phyloP scores from a whole-genome alignment of 2,797 vertebrate species.

The Hyperoplus immaculatus region DNA sequence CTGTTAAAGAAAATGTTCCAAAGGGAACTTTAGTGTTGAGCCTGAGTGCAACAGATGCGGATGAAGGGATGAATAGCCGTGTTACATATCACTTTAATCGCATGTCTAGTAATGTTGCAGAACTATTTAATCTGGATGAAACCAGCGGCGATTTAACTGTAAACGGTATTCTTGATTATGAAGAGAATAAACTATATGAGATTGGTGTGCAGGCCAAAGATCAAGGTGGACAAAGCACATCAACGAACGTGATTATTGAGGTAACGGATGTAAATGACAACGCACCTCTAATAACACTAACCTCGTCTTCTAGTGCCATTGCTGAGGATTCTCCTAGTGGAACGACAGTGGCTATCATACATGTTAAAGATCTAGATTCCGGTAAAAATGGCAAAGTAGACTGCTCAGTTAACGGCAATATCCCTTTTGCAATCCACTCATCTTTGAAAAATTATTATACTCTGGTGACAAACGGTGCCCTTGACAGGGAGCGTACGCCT shows the following conservation, averaged over 20 bases:
- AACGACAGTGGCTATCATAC: slow-evolving; percentile 85
- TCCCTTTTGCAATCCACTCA: slow-evolving; percentile 80
- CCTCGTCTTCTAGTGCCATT: slow-evolving; percentile 79
- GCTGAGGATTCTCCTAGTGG: slow-evolving; percentile 80
- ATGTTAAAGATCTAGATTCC: slow-evolving; percentile 83
- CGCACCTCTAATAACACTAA: slow-evolving; percentile 77
- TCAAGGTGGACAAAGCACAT: slow-evolving; percentile 78
- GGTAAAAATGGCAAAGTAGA: slow-evolving; percentile 81
- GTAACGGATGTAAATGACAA: slow-evolving; percentile 86
- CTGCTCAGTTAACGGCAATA: slow-evolving; percentile 69
- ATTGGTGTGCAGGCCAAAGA: slow-evolving; percentile 82
- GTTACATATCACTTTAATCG: slow-evolving; percentile 69
- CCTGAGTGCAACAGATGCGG: slow-evolving; percentile 68
- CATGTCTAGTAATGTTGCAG: slow-evolving; percentile 51
- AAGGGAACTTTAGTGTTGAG: slow-evolving; percentile 58
- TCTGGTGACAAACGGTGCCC: slow-evolving; percentile 68
- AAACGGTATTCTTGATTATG: slow-evolving; percentile 74
- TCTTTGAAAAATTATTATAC: slow-evolving; percentile 82
- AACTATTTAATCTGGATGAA: slow-evolving; percentile 66
- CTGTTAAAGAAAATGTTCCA: slow-evolving; percentile 66
- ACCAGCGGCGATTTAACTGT: slow-evolving; percentile 64
- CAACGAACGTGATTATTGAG: slow-evolving; percentile 82
- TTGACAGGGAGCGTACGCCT: slow-evolving; percentile 82
- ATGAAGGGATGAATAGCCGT: slow-evolving; percentile 65
- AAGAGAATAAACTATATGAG: slow-evolving; percentile 77